A percentile compares a stretch with the other conserved stretches of the same genome.
Evolutionary conservation across 2,113 vertebrate genomes (phyloP).

Genomic region (Cheilinus undulatus): DNA sequence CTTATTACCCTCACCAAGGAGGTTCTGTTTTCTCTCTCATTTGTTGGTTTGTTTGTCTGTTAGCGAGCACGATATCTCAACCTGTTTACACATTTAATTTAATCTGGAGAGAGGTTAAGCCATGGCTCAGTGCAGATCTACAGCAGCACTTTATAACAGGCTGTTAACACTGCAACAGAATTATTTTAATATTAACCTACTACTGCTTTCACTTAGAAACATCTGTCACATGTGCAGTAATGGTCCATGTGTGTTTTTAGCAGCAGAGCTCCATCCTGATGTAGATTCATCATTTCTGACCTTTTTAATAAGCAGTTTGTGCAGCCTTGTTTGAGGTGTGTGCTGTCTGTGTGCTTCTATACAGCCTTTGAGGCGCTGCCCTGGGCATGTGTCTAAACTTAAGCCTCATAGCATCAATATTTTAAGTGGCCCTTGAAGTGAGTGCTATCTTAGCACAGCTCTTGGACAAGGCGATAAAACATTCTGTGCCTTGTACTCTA

Average conservation of each 20-base stretch:
- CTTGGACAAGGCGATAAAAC: conserved; percentile 43
- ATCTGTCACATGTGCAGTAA: background rate
- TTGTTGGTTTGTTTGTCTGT: conserved; percentile 44
- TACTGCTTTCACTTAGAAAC: background rate
- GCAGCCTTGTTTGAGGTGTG: background rate
- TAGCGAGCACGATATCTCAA: background rate
- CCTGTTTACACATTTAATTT: conserved; percentile 5
- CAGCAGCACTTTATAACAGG: background rate
- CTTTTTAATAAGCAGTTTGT: conserved; percentile 9
- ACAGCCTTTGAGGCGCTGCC: conserved; percentile 5
- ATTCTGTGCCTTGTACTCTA: conserved; percentile 27
- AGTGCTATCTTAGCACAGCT: conserved; percentile 35
- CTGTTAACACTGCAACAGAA: conserved; percentile 4
- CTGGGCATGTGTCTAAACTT: conserved; percentile 39
- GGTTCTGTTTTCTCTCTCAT: conserved; percentile 36
- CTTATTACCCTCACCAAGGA: conserved; percentile 40
- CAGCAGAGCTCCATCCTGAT: background rate
- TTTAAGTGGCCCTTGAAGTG: conserved; percentile 50
- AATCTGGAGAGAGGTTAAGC: conserved; percentile 24
- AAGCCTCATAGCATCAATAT: conserved; percentile 54
- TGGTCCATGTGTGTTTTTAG: conserved; percentile 1
- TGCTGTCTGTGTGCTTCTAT: conserved; percentile 5
- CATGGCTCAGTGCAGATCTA: background rate
- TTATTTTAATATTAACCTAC: conserved; percentile 10
- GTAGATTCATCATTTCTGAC: conserved; percentile 16